phyloP scores from a whole-genome alignment of 1,140 invertebrate species.

The Pseudomyrmex concolor region DNA sequence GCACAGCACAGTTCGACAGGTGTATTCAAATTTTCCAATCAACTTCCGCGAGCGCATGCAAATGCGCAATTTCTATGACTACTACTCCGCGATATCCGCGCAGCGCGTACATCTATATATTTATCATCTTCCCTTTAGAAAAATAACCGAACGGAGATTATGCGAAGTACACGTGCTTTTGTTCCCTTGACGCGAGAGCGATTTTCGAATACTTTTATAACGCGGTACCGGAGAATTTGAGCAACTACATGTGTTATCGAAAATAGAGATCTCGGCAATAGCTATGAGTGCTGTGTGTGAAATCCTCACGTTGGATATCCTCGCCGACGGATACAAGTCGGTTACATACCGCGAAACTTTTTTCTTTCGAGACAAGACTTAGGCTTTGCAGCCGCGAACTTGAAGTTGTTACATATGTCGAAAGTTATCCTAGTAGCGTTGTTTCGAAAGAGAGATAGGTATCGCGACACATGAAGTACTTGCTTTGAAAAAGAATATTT shows the following conservation, averaged over 20 bases:
- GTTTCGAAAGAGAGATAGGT: conserved; percentile 59
- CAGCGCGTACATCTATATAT: not conserved
- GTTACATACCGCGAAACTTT: conserved; percentile 36
- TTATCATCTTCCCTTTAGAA: not conserved
- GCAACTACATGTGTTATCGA: not conserved
- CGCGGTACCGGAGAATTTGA: not conserved
- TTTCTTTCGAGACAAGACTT: conserved; percentile 45
- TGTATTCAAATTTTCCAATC: conserved; percentile 46
- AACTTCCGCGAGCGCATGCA: not conserved
- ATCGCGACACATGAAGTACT: conserved; percentile 22
- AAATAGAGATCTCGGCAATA: not conserved
- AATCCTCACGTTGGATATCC: conserved; percentile 15
- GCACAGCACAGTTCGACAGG: not conserved
- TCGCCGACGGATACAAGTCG: not conserved
- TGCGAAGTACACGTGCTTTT: not conserved
- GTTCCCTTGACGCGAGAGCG: not conserved
- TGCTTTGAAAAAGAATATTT: not conserved
- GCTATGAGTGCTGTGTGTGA: not conserved
- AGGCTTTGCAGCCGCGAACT: conserved; percentile 47
- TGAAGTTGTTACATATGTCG: conserved; percentile 42
- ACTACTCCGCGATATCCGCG: not conserved
- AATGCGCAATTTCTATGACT: not conserved
- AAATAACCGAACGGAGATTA: not conserved
- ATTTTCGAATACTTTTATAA: not conserved
- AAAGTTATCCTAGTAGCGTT: conserved; percentile 54